Evolutionary conservation across 2,797 vertebrate species (phyloP).

Genomic region (Remorina albescens): DNA sequence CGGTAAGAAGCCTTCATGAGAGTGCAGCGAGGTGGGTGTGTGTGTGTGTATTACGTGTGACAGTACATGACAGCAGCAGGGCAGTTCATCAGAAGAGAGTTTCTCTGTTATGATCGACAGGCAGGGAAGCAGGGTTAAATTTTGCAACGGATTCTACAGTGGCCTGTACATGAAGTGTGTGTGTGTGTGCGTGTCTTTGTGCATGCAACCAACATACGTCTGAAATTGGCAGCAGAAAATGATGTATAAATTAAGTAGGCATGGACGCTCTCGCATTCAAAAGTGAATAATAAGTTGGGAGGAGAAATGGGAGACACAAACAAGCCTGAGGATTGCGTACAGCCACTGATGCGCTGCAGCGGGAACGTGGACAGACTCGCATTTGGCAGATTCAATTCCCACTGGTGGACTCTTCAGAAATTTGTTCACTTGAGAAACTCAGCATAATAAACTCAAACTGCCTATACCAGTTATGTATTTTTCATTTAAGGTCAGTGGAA

Average conservation of each 20-base stretch:
- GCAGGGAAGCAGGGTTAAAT: conserved; percentile 38
- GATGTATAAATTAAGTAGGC: conserved; percentile 66
- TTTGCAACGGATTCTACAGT: conserved; percentile 47
- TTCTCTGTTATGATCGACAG: conserved; percentile 45
- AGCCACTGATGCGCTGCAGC: conserved; percentile 55
- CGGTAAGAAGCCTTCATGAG: conserved; percentile 40
- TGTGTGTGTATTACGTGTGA: neutral
- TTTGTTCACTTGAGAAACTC: conserved; percentile 51
- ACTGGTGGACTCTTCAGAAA: conserved; percentile 55
- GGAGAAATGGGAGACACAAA: conserved; percentile 67
- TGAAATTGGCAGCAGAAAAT: conserved; percentile 67
- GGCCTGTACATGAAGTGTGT: conserved; percentile 27
- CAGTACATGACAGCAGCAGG: conserved; percentile 1
- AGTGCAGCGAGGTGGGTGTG: conserved; percentile 2
- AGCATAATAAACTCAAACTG: conserved; percentile 55
- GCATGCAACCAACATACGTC: conserved; percentile 29
- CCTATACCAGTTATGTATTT: conserved; percentile 19
- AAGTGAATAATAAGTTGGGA: conserved; percentile 67
- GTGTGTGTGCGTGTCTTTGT: conserved; percentile 2
- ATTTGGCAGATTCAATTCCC: conserved; percentile 62
- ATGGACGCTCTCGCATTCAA: conserved; percentile 54
- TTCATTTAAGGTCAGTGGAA: conserved; percentile 10
- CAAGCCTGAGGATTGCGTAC: conserved; percentile 55
- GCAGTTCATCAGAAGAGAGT: conserved; percentile 32
- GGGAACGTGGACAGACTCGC: conserved; percentile 47